phyloP scores from a whole-genome alignment of 2,797 vertebrate genomes.

The Chaetophractus vellerosus region DNA sequence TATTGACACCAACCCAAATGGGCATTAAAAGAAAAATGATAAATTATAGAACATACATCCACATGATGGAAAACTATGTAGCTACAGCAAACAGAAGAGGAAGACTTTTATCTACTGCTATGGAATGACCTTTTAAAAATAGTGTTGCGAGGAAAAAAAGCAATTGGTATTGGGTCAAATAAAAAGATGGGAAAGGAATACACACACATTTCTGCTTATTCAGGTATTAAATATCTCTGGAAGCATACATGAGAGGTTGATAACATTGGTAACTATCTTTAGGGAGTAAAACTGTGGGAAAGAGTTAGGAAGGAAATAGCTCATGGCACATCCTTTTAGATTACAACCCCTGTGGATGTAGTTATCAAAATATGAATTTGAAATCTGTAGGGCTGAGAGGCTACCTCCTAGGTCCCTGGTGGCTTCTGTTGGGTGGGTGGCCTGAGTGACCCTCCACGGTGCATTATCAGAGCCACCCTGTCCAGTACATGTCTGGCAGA shows the following conservation, averaged over 20 bases:
- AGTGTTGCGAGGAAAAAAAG: not conserved
- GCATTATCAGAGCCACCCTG: too few species aligned
- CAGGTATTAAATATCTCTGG: not conserved
- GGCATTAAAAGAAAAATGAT: not conserved
- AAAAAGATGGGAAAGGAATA: not conserved
- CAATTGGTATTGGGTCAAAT: not conserved
- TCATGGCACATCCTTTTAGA: not conserved
- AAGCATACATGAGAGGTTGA: not conserved
- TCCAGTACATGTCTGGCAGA: too few species aligned
- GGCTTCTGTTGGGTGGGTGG: too few species aligned
- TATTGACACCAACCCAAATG: not conserved
- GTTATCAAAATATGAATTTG: not conserved
- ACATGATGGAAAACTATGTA: rapidly evolving
- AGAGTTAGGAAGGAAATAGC: not conserved
- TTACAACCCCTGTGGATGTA: not conserved
- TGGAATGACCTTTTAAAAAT: not conserved
- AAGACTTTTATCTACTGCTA: not conserved
- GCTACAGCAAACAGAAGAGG: not conserved
- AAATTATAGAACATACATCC: not conserved
- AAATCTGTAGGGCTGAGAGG: not conserved
- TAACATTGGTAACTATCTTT: not conserved
- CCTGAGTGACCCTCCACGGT: too few species aligned
- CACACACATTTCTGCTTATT: not conserved
- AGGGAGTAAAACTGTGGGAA: not conserved
- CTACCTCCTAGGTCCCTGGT: too few species aligned